phyloP scores from a whole-genome alignment of 2,888 invertebrate species.

The Hemaris fuciformis region DNA sequence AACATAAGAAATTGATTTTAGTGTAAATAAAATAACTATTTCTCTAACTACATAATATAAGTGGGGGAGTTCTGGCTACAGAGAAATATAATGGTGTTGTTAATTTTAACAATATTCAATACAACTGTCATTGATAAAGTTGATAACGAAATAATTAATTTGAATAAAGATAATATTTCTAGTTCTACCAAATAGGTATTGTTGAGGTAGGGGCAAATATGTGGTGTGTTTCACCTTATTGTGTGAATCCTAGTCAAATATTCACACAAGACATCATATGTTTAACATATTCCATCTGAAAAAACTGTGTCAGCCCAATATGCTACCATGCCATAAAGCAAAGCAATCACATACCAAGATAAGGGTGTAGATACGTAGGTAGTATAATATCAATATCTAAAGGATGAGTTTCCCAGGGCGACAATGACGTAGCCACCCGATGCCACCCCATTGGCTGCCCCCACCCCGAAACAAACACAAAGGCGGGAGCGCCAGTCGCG shows the following conservation, averaged over 20 bases:
- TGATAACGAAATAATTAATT: no score
- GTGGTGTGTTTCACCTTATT: no score
- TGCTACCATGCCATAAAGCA: background rate
- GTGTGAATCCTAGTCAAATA: background rate
- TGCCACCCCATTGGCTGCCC: conserved; percentile 31
- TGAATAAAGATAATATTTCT: no score
- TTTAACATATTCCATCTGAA: background rate
- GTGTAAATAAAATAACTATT: no score
- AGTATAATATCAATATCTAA: conserved; percentile 39
- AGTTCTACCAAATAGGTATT: no score
- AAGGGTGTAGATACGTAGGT: background rate
- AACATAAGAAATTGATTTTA: no score
- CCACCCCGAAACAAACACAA: conserved; percentile 47
- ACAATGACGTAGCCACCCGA: conserved; percentile 56
- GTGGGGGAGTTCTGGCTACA: no score
- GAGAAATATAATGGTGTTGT: no score
- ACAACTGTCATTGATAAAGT: no score
- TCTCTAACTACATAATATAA: no score
- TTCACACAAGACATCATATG: background rate
- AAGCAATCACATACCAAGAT: background rate
- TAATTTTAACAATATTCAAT: no score
- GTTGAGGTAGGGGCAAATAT: no score
- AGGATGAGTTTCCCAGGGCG: conserved; percentile 40
- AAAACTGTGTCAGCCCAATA: background rate
- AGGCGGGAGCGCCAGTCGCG: conserved; percentile 58